phyloP scores from a whole-genome alignment of 2,888 invertebrate genomes.

The Chalcis sispes region DNA sequence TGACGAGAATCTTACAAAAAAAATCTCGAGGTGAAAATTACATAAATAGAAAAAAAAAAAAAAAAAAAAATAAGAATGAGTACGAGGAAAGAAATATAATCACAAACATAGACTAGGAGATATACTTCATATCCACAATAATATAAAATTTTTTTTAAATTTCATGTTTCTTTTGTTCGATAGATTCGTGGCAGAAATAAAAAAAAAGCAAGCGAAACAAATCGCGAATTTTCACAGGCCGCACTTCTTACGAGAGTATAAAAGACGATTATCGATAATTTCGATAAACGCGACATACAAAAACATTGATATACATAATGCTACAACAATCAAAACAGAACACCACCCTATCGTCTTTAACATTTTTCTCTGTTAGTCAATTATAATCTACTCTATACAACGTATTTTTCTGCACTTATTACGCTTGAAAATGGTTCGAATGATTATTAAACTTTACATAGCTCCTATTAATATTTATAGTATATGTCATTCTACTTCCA shows the following conservation, averaged over 20 bases:
- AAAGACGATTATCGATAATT: conserved; percentile 3
- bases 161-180: conserved; percentile 5
- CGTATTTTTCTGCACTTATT: neutral
- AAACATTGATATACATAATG: conserved; percentile 5
- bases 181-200: neutral
- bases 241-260: conserved; percentile 12
- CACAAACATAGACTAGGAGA: conserved; percentile 9
- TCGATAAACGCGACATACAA: neutral
- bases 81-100: no score
- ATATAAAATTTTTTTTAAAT: no score
- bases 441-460: conserved; percentile 30
- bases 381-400: conserved; percentile 3
- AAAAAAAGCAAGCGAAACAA: neutral
- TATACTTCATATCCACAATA: conserved; percentile 1
- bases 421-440: conserved; percentile 28
- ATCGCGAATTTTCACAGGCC: neutral
- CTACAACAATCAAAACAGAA: conserved; percentile 1
- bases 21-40: no score
- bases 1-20: neutral
- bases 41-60: conserved; percentile 7
- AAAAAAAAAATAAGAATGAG: no score
- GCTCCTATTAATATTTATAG: no score
- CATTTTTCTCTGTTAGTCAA: conserved; percentile 9
- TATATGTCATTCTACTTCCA: conserved; percentile 27
- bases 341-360: neutral